A percentile compares a stretch with the other conserved stretches of the same genome.
Conservation (phyloP, 1,140 invertebrate genomes). For the Lordiphosa mommai region DNA sequence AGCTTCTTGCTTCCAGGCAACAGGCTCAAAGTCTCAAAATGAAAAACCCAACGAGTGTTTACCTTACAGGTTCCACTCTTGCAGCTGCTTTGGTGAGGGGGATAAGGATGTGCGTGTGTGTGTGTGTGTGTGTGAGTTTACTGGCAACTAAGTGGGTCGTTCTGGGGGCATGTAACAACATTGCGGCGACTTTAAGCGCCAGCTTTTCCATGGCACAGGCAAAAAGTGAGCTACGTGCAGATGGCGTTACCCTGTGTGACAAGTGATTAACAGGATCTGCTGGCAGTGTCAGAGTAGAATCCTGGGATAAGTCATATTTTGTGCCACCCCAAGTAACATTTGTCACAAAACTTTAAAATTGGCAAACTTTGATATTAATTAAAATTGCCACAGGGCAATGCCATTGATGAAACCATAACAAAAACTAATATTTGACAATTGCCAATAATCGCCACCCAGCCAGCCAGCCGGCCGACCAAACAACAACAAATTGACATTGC, state of each 20-base stretch:
- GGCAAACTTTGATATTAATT: conserved; percentile 7
- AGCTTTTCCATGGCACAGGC: no score
- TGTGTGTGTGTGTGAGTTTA: background rate
- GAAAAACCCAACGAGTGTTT: background rate
- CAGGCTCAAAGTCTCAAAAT: conserved; percentile 7
- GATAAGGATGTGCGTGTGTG: no score
- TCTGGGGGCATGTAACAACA: background rate
- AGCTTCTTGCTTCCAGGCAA: no score
- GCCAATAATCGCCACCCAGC: conserved; percentile 6
- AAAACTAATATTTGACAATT: conserved; percentile 11
- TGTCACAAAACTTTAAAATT: conserved; percentile 4
- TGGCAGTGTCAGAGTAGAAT: background rate
- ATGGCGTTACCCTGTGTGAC: background rate
- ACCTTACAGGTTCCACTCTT: background rate
- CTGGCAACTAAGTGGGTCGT: conserved; percentile 1
- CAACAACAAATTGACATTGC: background rate
- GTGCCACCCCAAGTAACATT: conserved; percentile 5
- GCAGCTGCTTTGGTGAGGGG: background rate
- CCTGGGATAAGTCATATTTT: background rate
- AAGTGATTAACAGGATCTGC: conserved; percentile 3
- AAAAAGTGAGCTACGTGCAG: background rate
- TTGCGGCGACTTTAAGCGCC: conserved; percentile 2
- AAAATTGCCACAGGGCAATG: background rate
- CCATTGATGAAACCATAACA: conserved; percentile 11
- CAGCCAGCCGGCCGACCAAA: no score